Percentiles rank a stretch among this genome's conserved stretches.
Conservation (phyloP, 2,797 vertebrate genomes). For the Hydrocynus forskahlii region DNA sequence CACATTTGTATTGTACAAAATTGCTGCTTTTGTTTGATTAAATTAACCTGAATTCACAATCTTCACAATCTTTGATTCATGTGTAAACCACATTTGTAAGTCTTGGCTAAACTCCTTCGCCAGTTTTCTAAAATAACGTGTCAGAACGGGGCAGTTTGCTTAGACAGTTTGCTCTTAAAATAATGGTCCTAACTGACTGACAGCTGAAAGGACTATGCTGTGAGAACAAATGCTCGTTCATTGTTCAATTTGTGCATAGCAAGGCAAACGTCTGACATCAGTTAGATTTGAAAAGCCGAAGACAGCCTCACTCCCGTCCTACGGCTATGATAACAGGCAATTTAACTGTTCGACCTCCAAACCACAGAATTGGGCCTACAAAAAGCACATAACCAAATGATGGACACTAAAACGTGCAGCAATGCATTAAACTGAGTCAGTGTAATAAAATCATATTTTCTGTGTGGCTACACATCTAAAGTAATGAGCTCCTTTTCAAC, state of each 20-base stretch:
- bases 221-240: neutral
- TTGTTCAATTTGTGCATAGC: neutral
- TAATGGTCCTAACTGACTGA: neutral
- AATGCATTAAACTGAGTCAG: neutral
- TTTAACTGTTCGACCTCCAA: neutral
- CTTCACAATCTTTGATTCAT: neutral
- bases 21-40: neutral
- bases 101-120: neutral
- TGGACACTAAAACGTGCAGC: neutral
- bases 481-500: neutral
- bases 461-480: neutral
- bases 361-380: slow-evolving; percentile 2
- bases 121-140: neutral
- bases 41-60: neutral
- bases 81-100: neutral
- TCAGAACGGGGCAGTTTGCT: neutral
- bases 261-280: slow-evolving; percentile 8
- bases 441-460: neutral
- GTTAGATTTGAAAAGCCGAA: neutral
- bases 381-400: neutral
- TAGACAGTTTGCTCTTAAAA: neutral
- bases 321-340: neutral
- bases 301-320: neutral
- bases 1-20: neutral
- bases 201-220: neutral